Base-by-base conservation (phyloP, 2,888 invertebrate genomes). In the Timandra comae region DNA sequence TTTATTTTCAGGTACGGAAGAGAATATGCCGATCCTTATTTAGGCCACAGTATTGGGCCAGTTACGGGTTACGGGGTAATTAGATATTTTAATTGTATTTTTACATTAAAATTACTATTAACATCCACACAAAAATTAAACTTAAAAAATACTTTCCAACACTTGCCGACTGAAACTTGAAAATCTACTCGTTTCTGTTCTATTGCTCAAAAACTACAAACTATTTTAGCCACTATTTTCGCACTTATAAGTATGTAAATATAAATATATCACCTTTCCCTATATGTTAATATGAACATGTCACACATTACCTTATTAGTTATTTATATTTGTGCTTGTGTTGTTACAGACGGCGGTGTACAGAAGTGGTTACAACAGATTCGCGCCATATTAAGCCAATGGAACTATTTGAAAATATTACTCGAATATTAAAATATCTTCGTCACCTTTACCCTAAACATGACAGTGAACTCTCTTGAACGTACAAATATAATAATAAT, bases 11-110 rank as follows among this genome's bases (percentile, higher is more conserved):
- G 94, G 53, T 96, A 96, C 75, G 95, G 95, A 61, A 91, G 96
- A 73, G 96, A 96, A 69, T 95, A 94, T 69, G 93, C 95, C 58
- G 97, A 98, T 85, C 96, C 97, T 39, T 97, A 97, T 86, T 88
- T 98, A 70, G 96, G 94, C 56, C 97, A 97, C 87, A 93, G 96
- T 49, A 97, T 98, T 76, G 98, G 98, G 70, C 98, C 98, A 58
- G 94, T 98, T 63, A 94, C 98, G 55, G 97, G 97, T 69, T 98
- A 98, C 84, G 97, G 97, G 91, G 97, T 98, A 90, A 91, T 49
- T 38, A 29, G n/a, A n/a, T n/a, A n/a, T n/a, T n/a, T n/a, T 7
- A 19, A 21, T 28, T 12, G 8, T 25, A 16, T 30, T 21, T 28
- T 10, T 27, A 20, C 11, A 11, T 27, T 26, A 32, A 25, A 8